A percentile compares a stretch with the other conserved stretches of the same genome.
Evolutionary conservation across 2,797 vertebrate species (phyloP).

Genomic region (Pelodytes ibericus): DNA sequence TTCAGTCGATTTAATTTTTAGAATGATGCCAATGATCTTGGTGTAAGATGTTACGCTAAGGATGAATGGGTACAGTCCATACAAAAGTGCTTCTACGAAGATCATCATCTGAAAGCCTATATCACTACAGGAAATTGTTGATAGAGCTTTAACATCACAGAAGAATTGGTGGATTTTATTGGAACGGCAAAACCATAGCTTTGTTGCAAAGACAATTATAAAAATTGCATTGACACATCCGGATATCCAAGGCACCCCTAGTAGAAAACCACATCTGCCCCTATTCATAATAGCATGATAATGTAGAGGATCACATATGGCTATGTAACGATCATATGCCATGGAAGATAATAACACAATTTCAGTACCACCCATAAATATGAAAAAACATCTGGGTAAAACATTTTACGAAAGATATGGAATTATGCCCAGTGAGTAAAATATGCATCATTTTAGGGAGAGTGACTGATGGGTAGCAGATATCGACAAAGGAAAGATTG

Average conservation of each 20-base stretch:
- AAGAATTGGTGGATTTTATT: constrained; percentile 39
- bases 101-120: constrained; percentile 8
- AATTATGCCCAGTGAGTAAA: constrained; percentile 21
- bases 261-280: not conserved
- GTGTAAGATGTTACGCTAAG: constrained; percentile 25
- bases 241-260: constrained; percentile 3
- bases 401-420: constrained; percentile 8
- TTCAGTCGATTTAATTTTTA: not conserved
- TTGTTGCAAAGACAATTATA: not conserved
- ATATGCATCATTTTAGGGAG: constrained; percentile 34
- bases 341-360: constrained; percentile 22
- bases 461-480: constrained; percentile 2
- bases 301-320: constrained; percentile 31
- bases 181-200: constrained; percentile 20
- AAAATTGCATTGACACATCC: constrained; percentile 5
- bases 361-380: constrained; percentile 16
- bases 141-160: constrained; percentile 27
- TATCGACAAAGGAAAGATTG: constrained; percentile 26
- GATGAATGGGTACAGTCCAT: constrained; percentile 19
- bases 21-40: constrained; percentile 2
- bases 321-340: constrained; percentile 38
- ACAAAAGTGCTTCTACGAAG: not conserved
- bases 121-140: constrained; percentile 12
- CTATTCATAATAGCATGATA: constrained; percentile 23
- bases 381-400: constrained; percentile 32